Percentiles rank a stretch among this genome's conserved stretches.
These are phyloP conservation scores for Gasterosteus aculeatus DNA, from an alignment of 2,113 vertebrate genomes.

Conservation along the genomic window DNA sequence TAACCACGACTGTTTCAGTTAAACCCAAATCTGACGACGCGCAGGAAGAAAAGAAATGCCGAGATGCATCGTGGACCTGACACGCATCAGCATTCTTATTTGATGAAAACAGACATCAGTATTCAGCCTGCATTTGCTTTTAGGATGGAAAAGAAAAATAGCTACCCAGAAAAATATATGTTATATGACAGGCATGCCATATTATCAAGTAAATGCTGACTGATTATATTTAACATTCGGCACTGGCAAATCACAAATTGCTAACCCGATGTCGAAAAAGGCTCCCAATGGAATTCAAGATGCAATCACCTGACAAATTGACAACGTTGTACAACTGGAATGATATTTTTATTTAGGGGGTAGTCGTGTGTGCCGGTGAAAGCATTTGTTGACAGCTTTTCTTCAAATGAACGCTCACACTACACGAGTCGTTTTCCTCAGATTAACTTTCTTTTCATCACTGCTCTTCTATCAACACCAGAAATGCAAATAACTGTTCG, in stretches of 20 bases:
- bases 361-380: conserved; percentile 5
- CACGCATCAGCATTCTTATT: conserved; percentile 57
- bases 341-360: conserved; percentile 45
- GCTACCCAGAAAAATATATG: conserved; percentile 39
- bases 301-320: conserved; percentile 48
- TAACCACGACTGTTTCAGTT: conserved; percentile 18
- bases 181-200: conserved; percentile 57
- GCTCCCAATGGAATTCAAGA: conserved; percentile 55
- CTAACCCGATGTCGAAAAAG: conserved; percentile 66
- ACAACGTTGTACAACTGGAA: conserved; percentile 6
- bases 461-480: neutral
- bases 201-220: conserved; percentile 72
- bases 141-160: conserved; percentile 33
- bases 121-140: conserved; percentile 63
- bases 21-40: conserved; percentile 12
- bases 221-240: conserved; percentile 74
- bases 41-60: conserved; percentile 19
- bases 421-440: neutral
- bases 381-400: conserved; percentile 24
- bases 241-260: conserved; percentile 64
- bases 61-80: conserved; percentile 43
- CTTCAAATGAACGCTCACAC: conserved; percentile 12
- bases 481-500: neutral
- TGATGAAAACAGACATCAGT: conserved; percentile 60
- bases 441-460: neutral